Percentiles rank a stretch among this genome's conserved stretches.
These are phyloP conservation scores for Synanceia verrucosa DNA, from an alignment of 2,797 vertebrate genomes.

Conservation along the genomic window DNA sequence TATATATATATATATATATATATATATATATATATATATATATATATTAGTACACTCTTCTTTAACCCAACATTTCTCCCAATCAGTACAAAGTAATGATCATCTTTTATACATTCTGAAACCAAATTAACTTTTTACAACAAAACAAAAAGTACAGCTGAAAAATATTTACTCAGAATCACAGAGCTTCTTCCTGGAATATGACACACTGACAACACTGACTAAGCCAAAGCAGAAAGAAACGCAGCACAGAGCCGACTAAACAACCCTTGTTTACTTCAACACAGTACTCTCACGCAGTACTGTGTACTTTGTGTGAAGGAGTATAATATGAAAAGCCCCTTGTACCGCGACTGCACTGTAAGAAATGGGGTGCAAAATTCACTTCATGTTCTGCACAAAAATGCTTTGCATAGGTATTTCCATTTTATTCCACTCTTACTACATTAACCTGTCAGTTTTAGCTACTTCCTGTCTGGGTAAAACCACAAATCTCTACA, in stretches of 20 bases:
- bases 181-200: slow-evolving; percentile 37
- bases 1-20: too few species aligned
- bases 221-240: slow-evolving; percentile 9
- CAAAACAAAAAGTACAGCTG: slow-evolving; percentile 51
- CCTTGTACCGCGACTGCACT: background rate
- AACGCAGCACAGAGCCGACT: background rate
- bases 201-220: slow-evolving; percentile 38
- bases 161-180: slow-evolving; percentile 70
- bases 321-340: background rate
- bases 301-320: background rate
- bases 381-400: too few species aligned
- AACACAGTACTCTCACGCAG: background rate
- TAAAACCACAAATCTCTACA: too few species aligned
- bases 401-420: too few species aligned
- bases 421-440: too few species aligned
- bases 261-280: background rate
- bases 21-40: too few species aligned
- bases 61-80: slow-evolving; percentile 27
- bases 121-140: slow-evolving; percentile 57
- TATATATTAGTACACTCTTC: slow-evolving; percentile 58
- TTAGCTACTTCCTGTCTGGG: too few species aligned
- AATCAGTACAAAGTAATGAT: slow-evolving; percentile 55
- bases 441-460: too few species aligned
- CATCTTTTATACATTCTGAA: slow-evolving; percentile 69
- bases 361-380: background rate